Percentiles rank a stretch among this genome's conserved stretches.
phyloP scores from a whole-genome alignment of 2,797 vertebrate genomes.

The Adelosebastes latens region DNA sequence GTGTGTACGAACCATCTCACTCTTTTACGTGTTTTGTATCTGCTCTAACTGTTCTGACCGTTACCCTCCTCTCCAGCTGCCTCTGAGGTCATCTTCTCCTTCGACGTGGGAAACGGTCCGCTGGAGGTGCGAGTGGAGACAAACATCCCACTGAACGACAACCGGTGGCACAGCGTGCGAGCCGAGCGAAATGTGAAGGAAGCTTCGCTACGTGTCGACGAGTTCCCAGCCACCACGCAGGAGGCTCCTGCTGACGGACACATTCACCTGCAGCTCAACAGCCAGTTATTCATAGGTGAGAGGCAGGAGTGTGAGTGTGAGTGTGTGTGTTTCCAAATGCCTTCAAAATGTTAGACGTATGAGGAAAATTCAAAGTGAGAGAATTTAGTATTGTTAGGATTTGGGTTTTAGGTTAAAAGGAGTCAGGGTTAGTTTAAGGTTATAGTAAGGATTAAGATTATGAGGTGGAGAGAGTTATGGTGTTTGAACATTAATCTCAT shows the following conservation, averaged over 20 bases:
- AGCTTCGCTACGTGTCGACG: conserved; percentile 89
- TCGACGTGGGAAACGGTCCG: conserved; percentile 95
- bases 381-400: neutral
- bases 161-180: conserved; percentile 92
- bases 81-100: conserved; percentile 90
- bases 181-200: conserved; percentile 95
- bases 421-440: neutral
- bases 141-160: conserved; percentile 84
- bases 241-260: conserved; percentile 89
- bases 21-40: neutral
- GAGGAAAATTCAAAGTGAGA: neutral
- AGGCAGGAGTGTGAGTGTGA: neutral
- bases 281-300: conserved; percentile 96
- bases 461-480: neutral
- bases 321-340: neutral
- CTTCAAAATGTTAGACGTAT: neutral
- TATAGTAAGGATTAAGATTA: neutral
- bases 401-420: neutral
- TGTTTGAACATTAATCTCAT: conserved; percentile 17
- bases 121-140: conserved; percentile 87
- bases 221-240: conserved; percentile 76
- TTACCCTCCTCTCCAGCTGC: conserved; percentile 81
- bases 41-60: neutral
- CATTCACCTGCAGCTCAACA: conserved; percentile 94
- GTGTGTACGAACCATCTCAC: too few species aligned